Conservation (phyloP, 2,113 vertebrate genomes). For the Cyphomyrus plagiostoma region DNA sequence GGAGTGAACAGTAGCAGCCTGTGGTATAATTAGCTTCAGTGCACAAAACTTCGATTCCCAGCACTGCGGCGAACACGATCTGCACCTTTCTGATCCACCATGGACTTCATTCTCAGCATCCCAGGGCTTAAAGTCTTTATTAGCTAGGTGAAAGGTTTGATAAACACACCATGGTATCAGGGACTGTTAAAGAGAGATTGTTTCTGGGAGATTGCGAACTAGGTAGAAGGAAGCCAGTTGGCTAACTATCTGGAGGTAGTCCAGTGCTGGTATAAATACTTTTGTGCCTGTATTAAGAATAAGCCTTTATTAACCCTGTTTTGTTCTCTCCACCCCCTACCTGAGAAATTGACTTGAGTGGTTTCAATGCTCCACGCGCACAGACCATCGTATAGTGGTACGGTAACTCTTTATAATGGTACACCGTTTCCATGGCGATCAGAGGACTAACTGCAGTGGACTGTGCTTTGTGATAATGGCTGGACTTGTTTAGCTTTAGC, state of each 20-base stretch:
- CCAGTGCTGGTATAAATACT: not conserved
- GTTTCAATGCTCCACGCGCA: conserved; percentile 75
- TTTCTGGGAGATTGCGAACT: not conserved
- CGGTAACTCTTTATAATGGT: conserved; percentile 72
- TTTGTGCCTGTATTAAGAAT: not conserved
- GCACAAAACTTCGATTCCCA: not conserved
- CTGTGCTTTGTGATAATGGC: conserved; percentile 73
- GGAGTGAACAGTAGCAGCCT: not conserved
- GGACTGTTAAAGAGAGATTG: not conserved
- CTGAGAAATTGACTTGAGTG: conserved; percentile 70
- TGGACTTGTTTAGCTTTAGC: conserved; percentile 76
- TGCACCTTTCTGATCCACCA: not conserved
- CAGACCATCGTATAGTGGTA: conserved; percentile 66
- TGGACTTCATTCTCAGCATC: not conserved
- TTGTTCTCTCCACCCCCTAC: conserved; percentile 45
- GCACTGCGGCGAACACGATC: not conserved
- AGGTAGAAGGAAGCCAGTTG: not conserved
- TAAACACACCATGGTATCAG: not conserved
- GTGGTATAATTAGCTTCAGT: not conserved
- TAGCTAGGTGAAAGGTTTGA: not conserved
- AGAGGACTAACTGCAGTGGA: conserved; percentile 61
- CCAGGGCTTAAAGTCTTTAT: not conserved
- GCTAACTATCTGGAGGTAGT: not conserved
- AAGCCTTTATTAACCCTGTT: not conserved
- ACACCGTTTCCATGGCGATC: conserved; percentile 74